Base-by-base conservation (phyloP, 2,888 invertebrate species). In the Pristionchus japonicus region DNA sequence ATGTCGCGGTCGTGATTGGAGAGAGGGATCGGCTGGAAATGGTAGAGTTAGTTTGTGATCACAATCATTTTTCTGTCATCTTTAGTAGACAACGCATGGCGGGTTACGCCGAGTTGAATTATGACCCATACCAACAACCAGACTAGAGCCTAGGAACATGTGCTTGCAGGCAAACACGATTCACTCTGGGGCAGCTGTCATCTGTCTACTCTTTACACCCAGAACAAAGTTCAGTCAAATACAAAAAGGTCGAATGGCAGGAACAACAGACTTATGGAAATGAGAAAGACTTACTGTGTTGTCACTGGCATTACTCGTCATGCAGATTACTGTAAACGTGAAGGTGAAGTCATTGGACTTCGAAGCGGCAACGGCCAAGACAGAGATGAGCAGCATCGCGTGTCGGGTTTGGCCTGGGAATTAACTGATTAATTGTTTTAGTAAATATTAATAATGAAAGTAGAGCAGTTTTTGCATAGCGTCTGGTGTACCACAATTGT, bases 271-370 rank as follows among this genome's bases (percentile, higher is more conserved):
- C n/a, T n/a, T n/a, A n/a, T n/a, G 43, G n/a, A 52, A 82, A 23
- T 49, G 20, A 3, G 52, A 15, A 15, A 82, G 52, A 47, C 27
- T n/a, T 13, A 87, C 87, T 0, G 61, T 77, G 52, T 89, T 89
- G 13, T 88, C 67, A 3, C 91, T 89, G 17, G 88, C 83, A 77
- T 92, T 92, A 4, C 89, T 84, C 17, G 90, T 92, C 92, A 92
- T 92, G 86, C 92, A 92, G 43, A 92, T 91, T 9, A 92, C 90
- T 43, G 91, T 90, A 70, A 92, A 91, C 31, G 90, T 90, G 89
- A 92, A 92, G 23, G 91, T 89, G 84, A 91, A 86, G 27, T 92
- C 92, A 83, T 92, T 92, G 20, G 91, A 90, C 57, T 92, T 88
- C 17, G 91, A 91, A 17, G 90, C 90, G 27, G 92, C 89, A 61